Percentiles rank a stretch among this genome's conserved stretches.
Evolutionary conservation across 2,888 invertebrate genomes (phyloP).

Genomic region (Pycnomerus fuliginosus): DNA sequence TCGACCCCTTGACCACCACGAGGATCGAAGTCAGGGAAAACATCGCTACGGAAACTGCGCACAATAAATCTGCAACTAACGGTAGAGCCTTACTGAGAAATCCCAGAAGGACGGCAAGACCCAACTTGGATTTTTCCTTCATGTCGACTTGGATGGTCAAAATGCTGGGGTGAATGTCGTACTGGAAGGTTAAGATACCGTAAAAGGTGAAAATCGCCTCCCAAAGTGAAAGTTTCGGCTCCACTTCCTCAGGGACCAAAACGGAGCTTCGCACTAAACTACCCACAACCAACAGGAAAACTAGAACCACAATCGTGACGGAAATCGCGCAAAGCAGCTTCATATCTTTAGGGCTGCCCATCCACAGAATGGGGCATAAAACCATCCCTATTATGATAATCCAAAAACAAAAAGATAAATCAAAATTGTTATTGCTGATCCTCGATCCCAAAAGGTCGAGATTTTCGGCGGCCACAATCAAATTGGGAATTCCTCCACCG

Average conservation of each 20-base stretch:
- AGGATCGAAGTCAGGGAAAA: constrained; percentile 64
- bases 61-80: constrained; percentile 2
- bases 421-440: constrained; percentile 63
- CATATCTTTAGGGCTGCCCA: constrained; percentile 90
- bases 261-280: constrained; percentile 57
- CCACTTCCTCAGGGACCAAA: constrained; percentile 40
- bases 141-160: constrained; percentile 92
- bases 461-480: constrained; percentile 74
- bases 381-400: constrained; percentile 71
- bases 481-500: constrained; percentile 75
- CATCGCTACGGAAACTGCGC: constrained; percentile 61
- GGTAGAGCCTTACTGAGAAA: constrained; percentile 61
- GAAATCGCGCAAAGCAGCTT: constrained; percentile 73
- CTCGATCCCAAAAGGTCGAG: constrained; percentile 74
- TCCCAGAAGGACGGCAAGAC: constrained; percentile 68
- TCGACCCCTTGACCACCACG: constrained; percentile 64
- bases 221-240: constrained; percentile 35
- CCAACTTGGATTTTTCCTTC: constrained; percentile 73
- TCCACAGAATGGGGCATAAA: constrained; percentile 81
- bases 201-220: constrained; percentile 63
- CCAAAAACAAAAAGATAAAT: constrained; percentile 81
- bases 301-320: constrained; percentile 62
- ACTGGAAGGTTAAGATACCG: constrained; percentile 70
- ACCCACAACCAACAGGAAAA: constrained; percentile 66
- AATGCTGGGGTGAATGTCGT: constrained; percentile 81